These are phyloP conservation scores for Peromyscus californicus DNA, from an alignment of 2,113 vertebrate species.

Conservation along the genomic window DNA sequence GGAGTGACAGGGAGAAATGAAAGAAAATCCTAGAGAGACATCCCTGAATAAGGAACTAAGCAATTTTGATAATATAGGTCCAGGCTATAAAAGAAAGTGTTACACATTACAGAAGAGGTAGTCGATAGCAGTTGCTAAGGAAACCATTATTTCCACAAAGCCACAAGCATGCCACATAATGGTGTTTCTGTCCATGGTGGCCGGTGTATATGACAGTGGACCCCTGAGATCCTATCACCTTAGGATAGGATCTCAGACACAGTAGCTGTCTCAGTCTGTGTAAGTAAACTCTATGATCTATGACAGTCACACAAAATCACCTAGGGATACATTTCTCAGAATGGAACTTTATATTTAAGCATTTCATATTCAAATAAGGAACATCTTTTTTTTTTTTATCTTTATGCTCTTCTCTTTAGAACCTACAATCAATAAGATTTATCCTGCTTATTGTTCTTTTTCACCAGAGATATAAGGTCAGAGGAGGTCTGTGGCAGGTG, in stretches of 20 bases:
- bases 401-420: conserved; percentile 18
- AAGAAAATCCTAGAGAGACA: conserved; percentile 44
- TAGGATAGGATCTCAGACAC: neutral
- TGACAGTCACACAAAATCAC: neutral
- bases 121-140: neutral
- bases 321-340: neutral
- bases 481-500: neutral
- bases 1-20: neutral
- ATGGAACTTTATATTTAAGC: neutral
- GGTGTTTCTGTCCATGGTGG: neutral
- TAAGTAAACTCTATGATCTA: too few species aligned
- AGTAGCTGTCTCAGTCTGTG: neutral
- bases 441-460: neutral
- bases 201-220: neutral
- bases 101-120: neutral
- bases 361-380: conserved; percentile 12
- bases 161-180: neutral
- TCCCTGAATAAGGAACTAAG: conserved; percentile 48
- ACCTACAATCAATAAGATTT: conserved; percentile 6
- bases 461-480: neutral
- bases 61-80: neutral
- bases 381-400: neutral
- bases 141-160: conserved; percentile 45
- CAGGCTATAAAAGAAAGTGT: conserved; percentile 5
- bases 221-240: neutral